Evolutionary conservation across 2,113 vertebrate genomes (phyloP).

Genomic region (Crotophaga sulcirostris): DNA sequence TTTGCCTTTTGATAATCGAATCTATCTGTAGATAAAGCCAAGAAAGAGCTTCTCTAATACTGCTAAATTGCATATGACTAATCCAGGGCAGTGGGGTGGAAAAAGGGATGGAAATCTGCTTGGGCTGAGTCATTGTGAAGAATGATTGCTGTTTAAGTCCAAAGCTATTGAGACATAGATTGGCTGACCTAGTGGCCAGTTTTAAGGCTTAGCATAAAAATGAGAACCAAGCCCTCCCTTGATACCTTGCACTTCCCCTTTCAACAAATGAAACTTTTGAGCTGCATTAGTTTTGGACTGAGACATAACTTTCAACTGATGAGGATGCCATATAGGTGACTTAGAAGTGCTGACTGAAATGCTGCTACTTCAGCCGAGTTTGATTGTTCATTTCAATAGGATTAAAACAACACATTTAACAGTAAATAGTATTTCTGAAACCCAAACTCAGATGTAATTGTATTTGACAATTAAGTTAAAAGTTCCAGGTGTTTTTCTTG

Average conservation of each 20-base stretch:
- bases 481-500: slow-evolving; percentile 4
- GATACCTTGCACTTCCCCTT: background rate
- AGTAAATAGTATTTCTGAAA: slow-evolving; percentile 19
- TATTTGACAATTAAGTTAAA: slow-evolving; percentile 7
- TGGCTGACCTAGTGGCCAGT: slow-evolving; percentile 7
- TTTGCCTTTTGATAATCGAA: background rate
- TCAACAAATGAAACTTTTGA: background rate
- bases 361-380: background rate
- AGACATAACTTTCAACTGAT: background rate
- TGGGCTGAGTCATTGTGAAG: slow-evolving; percentile 35
- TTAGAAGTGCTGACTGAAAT: background rate
- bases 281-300: background rate
- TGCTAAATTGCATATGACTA: slow-evolving; percentile 5
- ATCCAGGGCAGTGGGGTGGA: background rate
- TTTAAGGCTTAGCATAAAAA: slow-evolving; percentile 10
- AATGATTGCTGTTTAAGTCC: background rate
- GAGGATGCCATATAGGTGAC: background rate
- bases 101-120: slow-evolving; percentile 23
- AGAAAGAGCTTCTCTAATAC: background rate
- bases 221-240: background rate
- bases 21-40: background rate
- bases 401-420: slow-evolving; percentile 4
- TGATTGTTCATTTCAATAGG: slow-evolving; percentile 1
- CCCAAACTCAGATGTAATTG: background rate
- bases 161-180: slow-evolving; percentile 32